phyloP scores from a whole-genome alignment of 2,797 vertebrate genomes.

The Pipistrellus kuhlii region DNA sequence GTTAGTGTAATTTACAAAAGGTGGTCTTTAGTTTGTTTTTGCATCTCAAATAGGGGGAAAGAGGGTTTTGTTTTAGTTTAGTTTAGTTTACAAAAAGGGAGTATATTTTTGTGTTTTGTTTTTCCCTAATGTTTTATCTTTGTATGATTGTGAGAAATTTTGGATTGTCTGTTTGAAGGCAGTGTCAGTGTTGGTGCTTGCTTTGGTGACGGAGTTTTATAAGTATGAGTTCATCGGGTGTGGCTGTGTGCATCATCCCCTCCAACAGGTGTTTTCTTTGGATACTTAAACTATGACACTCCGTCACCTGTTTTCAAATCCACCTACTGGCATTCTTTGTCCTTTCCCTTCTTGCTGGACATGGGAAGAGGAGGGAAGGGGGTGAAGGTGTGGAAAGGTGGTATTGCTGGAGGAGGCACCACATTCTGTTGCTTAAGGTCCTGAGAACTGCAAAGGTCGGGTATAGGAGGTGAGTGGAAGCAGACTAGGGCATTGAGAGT shows the following conservation, averaged over 20 bases:
- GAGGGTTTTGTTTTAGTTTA: constrained; percentile 17
- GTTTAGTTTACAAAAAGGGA: background rate
- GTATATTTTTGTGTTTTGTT: background rate
- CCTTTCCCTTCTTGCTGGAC: background rate
- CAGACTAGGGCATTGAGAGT: background rate
- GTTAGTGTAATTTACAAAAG: background rate
- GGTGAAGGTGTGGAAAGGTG: background rate
- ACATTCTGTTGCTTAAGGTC: background rate
- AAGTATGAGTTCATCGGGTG: background rate
- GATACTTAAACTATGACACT: background rate
- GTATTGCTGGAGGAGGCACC: background rate
- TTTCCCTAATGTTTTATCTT: background rate
- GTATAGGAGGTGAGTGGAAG: background rate
- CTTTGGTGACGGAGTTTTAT: background rate
- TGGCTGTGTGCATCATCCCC: background rate
- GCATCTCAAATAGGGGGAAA: background rate
- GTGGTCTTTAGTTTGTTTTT: background rate
- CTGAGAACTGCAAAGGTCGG: background rate
- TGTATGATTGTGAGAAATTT: background rate
- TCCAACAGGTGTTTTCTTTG: background rate
- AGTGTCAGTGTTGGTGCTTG: background rate
- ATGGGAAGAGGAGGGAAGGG: background rate
- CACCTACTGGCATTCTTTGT: accelerated
- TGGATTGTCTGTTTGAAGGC: background rate
- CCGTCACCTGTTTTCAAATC: background rate